Evolutionary conservation across 2,888 invertebrate species (phyloP).

Genomic region (Morinoia aosen): DNA sequence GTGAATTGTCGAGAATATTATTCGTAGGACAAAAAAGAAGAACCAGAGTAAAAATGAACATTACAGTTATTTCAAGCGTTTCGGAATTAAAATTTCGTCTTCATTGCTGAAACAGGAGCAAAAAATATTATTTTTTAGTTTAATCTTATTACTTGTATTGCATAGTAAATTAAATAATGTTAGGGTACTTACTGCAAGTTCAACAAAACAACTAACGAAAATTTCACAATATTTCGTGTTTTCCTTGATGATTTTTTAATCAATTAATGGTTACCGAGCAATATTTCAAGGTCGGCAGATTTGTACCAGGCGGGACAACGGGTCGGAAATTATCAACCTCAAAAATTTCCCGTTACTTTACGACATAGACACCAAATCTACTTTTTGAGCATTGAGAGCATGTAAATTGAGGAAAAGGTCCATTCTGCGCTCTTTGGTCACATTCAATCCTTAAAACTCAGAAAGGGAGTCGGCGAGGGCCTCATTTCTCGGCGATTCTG

Average conservation of each 20-base stretch:
- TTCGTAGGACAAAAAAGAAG: too few species aligned
- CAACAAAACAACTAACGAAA: background rate
- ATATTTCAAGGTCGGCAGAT: background rate
- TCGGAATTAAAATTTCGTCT: too few species aligned
- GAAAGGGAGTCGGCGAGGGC: background rate
- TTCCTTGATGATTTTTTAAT: background rate
- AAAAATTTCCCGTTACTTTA: background rate
- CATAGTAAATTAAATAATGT: too few species aligned
- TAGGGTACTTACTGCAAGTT: too few species aligned
- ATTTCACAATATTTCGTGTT: background rate
- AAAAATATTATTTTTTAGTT: too few species aligned
- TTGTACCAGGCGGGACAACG: background rate
- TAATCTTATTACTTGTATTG: too few species aligned
- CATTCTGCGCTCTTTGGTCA: background rate
- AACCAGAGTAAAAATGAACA: too few species aligned
- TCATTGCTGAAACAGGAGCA: too few species aligned
- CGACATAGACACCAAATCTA: background rate
- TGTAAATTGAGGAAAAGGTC: background rate
- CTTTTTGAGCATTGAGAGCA: background rate
- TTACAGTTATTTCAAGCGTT: too few species aligned
- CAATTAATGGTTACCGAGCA: background rate
- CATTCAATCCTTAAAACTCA: background rate
- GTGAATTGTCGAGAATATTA: too few species aligned
- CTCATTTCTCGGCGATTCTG: conserved; percentile 27
- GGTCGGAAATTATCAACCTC: background rate